Conservation (phyloP, 2,113 vertebrate genomes). For the Dissostichus mawsoni region DNA sequence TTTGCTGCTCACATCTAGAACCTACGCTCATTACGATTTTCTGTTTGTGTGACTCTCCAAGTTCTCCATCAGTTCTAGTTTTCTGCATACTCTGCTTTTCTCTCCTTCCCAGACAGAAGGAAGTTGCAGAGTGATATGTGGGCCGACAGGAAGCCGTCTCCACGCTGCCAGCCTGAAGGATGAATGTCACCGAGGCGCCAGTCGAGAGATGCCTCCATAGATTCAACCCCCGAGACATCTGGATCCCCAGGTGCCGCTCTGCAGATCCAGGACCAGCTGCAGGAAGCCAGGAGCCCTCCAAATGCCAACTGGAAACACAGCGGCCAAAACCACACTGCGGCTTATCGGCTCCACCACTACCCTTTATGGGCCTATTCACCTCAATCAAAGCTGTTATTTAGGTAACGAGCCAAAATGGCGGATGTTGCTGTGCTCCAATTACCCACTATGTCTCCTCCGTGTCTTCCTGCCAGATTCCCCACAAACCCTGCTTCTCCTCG, state of each 20-base stretch:
- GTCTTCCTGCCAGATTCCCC: slow-evolving; percentile 72
- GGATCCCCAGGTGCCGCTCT: slow-evolving; percentile 81
- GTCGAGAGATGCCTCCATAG: slow-evolving; percentile 70
- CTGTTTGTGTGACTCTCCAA: not conserved
- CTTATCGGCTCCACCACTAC: slow-evolving; percentile 75
- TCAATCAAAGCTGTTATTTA: slow-evolving; percentile 81
- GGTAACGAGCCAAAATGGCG: slow-evolving; percentile 77
- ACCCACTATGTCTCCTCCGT: slow-evolving; percentile 57
- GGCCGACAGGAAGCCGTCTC: slow-evolving; percentile 70
- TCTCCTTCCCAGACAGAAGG: slow-evolving; percentile 32
- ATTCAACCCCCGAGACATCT: slow-evolving; percentile 77
- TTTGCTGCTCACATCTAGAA: too few relatives aligned
- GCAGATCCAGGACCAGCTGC: slow-evolving; percentile 75
- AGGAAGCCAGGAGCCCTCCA: slow-evolving; percentile 73
- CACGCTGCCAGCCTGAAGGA: slow-evolving; percentile 65
- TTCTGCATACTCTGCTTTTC: slow-evolving; percentile 16
- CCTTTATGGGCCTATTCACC: slow-evolving; percentile 78
- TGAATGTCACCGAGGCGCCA: slow-evolving; percentile 71
- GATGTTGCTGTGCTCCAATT: slow-evolving; percentile 75
- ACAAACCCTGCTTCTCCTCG: slow-evolving; percentile 75
- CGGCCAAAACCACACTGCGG: slow-evolving; percentile 68
- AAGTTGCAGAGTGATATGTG: slow-evolving; percentile 61
- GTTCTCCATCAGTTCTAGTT: slow-evolving; percentile 19
- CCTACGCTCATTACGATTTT: too few relatives aligned
- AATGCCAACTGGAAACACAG: slow-evolving; percentile 59